A percentile compares a stretch with the other conserved stretches of the same genome.
Conservation (phyloP, 2,113 vertebrate species). For the Neolamprologus hecqui region DNA sequence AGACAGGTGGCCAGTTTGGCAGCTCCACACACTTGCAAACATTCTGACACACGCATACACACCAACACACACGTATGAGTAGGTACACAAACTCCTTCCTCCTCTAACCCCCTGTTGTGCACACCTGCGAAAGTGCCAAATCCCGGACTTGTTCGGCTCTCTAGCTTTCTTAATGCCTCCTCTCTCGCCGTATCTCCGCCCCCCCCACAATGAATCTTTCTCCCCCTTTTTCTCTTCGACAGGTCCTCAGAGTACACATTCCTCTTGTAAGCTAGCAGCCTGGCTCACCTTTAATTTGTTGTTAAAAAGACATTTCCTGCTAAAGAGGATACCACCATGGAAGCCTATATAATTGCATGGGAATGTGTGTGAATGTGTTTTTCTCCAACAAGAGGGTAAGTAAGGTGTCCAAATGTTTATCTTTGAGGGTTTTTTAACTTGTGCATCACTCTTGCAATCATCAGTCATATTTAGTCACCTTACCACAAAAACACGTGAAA, state of each 20-base stretch:
- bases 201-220: slow-evolving; percentile 10
- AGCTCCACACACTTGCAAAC: slow-evolving; percentile 33
- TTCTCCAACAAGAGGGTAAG: not conserved
- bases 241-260: slow-evolving; percentile 52
- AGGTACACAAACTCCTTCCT: slow-evolving; percentile 43
- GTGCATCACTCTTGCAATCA: not conserved
- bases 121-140: slow-evolving; percentile 70
- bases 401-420: not conserved
- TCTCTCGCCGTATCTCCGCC: not conserved
- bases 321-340: slow-evolving; percentile 44
- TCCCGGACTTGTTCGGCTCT: slow-evolving; percentile 10
- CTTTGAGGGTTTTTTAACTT: not conserved
- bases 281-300: slow-evolving; percentile 59
- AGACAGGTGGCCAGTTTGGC: slow-evolving; percentile 73
- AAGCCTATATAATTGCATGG: not conserved
- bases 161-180: slow-evolving; percentile 9
- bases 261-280: slow-evolving; percentile 13
- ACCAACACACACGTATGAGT: not conserved
- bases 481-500: not conserved
- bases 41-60: not conserved
- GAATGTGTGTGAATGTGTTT: not conserved
- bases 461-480: not conserved
- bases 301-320: slow-evolving; percentile 66
- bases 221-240: not conserved
- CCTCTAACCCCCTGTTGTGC: slow-evolving; percentile 57